Conservation (phyloP, 2,797 vertebrate species). For the Sylvia borin region DNA sequence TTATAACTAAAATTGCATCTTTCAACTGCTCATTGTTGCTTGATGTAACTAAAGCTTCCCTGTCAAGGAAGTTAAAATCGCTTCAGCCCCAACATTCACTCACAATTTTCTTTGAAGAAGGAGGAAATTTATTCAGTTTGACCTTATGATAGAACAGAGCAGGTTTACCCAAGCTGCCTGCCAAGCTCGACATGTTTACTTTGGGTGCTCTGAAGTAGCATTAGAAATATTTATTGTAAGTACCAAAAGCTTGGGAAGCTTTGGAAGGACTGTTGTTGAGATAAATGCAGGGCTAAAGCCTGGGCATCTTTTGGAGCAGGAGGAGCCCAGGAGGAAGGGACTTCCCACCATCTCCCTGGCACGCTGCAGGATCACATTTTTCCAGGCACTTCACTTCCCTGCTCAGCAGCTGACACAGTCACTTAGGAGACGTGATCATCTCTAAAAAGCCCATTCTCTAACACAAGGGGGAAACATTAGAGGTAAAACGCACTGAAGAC, state of each 20-base stretch:
- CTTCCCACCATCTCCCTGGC: neutral
- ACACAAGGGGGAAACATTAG: neutral
- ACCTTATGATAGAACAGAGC: slow-evolving; percentile 40
- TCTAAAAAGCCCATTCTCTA: neutral
- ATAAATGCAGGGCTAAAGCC: neutral
- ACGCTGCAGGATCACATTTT: neutral
- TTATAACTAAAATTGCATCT: slow-evolving; percentile 34
- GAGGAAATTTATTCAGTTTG: slow-evolving; percentile 16
- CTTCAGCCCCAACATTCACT: slow-evolving; percentile 13
- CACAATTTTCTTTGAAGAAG: slow-evolving; percentile 41
- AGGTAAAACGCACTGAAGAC: neutral
- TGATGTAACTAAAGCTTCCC: slow-evolving; percentile 11
- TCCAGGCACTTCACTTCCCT: neutral
- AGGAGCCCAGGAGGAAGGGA: rapidly evolving
- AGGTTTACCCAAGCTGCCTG: neutral
- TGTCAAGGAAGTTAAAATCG: slow-evolving; percentile 33
- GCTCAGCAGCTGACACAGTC: neutral
- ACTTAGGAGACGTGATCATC: neutral
- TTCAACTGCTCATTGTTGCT: slow-evolving; percentile 8
- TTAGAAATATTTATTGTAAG: neutral
- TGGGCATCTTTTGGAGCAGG: neutral
- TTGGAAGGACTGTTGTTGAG: neutral
- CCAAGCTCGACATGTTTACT: neutral
- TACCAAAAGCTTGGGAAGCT: neutral
- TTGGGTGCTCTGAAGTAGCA: neutral